These are phyloP conservation scores for Holothuria scabra DNA, from an alignment of 53 echinoderm and acorn worm genomes.

Conservation along the genomic window DNA sequence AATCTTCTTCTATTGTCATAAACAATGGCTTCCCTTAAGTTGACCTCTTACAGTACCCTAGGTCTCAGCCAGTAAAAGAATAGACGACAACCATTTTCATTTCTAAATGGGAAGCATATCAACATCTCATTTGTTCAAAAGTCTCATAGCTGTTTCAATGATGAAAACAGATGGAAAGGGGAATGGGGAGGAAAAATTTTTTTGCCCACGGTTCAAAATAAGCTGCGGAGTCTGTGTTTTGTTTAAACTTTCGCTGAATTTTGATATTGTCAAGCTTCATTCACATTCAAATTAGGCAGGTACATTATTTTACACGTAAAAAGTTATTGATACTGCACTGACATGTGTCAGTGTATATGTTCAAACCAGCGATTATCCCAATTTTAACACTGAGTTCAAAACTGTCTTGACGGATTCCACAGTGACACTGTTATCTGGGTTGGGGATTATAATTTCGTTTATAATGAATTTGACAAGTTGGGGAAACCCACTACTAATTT, in stretches of 20 bases:
- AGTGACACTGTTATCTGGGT: too few relatives aligned
- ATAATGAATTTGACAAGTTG: too few relatives aligned
- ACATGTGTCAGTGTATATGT: too few relatives aligned
- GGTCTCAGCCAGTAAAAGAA: neutral
- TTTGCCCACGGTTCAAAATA: neutral
- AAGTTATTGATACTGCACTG: too few relatives aligned
- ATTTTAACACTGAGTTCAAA: too few relatives aligned
- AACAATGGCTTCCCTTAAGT: neutral
- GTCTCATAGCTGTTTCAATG: conserved; percentile 1
- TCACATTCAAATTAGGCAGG: too few relatives aligned
- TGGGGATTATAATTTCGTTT: too few relatives aligned
- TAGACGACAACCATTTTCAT: neutral
- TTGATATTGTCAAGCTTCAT: too few relatives aligned
- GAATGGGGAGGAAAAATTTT: neutral
- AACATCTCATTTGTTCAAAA: conserved; percentile 15
- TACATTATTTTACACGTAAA: too few relatives aligned
- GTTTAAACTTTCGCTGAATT: neutral
- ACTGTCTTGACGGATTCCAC: too few relatives aligned
- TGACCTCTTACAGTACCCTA: neutral
- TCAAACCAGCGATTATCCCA: too few relatives aligned
- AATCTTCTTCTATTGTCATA: neutral
- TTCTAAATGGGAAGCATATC: neutral
- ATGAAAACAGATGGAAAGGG: conserved; percentile 9
- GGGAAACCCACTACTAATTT: too few relatives aligned
- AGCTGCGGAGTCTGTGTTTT: neutral